Evolutionary conservation across 2,113 vertebrate genomes (phyloP).

Genomic region (Festucalex cinctus): DNA sequence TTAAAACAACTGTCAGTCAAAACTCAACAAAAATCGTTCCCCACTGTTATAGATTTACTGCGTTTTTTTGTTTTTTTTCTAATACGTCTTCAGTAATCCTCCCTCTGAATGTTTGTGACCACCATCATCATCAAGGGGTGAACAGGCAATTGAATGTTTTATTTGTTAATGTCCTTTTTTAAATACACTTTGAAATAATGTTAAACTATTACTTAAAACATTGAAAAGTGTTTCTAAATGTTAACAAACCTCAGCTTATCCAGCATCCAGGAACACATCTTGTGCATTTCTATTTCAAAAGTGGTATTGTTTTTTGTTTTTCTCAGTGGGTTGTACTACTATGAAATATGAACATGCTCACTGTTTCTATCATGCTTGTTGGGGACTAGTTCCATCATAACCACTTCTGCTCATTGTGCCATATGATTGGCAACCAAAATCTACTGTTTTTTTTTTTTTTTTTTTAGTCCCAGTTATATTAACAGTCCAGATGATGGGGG

Average conservation of each 20-base stretch:
- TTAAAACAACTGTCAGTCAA: no score
- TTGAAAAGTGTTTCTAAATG: background rate
- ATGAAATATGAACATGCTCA: conserved; percentile 3
- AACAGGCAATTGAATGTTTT: no score
- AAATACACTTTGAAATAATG: background rate
- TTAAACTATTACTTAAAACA: background rate
- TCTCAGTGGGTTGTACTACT: background rate
- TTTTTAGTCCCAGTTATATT: conserved; percentile 27
- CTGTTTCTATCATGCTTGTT: conserved; percentile 13
- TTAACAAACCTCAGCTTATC: background rate
- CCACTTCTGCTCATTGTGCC: conserved; percentile 17
- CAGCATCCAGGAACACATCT: background rate
- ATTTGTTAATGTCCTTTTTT: background rate
- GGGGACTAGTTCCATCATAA: conserved; percentile 31
- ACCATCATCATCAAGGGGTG: no score
- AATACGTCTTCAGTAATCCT: no score
- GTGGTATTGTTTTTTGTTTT: background rate
- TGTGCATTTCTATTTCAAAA: background rate
- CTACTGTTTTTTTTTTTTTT: background rate
- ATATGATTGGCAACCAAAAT: no score
- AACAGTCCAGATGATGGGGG: conserved; percentile 6
- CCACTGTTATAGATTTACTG: no score
- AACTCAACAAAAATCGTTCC: no score
- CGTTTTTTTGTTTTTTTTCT: no score
- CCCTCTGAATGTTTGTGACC: no score